Conservation (phyloP, 2,113 vertebrate species). For the Carollia perspicillata region DNA sequence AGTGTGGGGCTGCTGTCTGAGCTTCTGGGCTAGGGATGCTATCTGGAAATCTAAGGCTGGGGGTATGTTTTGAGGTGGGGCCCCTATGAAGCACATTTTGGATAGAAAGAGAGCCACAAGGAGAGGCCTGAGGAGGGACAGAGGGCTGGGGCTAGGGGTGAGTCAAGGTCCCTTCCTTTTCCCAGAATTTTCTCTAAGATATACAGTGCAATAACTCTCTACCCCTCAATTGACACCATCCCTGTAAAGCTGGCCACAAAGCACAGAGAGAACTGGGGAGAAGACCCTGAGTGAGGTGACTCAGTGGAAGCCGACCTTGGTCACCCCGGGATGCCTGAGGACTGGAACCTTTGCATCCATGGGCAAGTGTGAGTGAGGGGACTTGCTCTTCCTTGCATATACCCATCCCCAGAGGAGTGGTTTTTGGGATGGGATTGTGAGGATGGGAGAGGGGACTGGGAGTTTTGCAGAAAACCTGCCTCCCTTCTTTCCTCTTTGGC, state of each 20-base stretch:
- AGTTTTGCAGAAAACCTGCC: not conserved
- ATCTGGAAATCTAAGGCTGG: not conserved
- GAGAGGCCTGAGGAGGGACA: constrained; percentile 22
- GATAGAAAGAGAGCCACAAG: constrained; percentile 16
- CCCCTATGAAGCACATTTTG: constrained; percentile 12
- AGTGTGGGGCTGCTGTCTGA: not conserved
- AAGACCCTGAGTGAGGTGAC: not conserved
- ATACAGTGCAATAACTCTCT: constrained; percentile 70
- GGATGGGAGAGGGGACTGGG: not conserved
- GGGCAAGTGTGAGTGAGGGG: not conserved
- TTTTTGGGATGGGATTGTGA: not conserved
- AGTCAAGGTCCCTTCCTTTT: not conserved
- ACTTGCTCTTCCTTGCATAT: not conserved
- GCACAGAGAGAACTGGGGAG: not conserved
- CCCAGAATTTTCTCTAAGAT: constrained; percentile 27
- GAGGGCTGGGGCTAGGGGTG: not conserved
- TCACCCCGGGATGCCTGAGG: not conserved
- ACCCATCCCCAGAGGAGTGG: not conserved
- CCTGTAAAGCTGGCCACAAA: not conserved
- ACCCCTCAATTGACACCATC: not conserved
- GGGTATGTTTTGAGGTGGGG: not conserved
- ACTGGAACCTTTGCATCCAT: not conserved
- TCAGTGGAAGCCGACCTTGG: not conserved
- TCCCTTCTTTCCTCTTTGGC: not conserved
- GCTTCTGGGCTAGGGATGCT: not conserved